Evolutionary conservation across 2,113 vertebrate species (phyloP).

Genomic region (Clarias macrocephalus): DNA sequence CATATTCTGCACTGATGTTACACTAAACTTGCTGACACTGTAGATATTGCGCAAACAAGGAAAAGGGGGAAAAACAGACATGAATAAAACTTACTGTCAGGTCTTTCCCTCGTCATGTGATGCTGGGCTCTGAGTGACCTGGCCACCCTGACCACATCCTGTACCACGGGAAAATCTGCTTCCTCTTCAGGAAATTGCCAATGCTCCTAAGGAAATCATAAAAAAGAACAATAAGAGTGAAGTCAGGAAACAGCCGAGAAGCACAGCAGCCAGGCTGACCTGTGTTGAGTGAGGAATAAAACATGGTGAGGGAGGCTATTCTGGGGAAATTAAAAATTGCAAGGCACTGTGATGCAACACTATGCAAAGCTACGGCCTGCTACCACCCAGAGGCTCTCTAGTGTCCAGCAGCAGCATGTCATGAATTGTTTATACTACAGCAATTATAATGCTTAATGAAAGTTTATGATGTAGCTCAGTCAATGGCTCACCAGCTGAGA

Average conservation of each 20-base stretch:
- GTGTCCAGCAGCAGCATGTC: background rate
- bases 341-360: background rate
- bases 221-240: background rate
- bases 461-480: background rate
- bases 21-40: background rate
- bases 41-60: background rate
- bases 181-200: slow-evolving; percentile 80
- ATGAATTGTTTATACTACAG: background rate
- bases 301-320: background rate
- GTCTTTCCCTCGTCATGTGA: slow-evolving; percentile 78
- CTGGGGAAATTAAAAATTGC: background rate
- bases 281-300: background rate
- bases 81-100: slow-evolving; percentile 71
- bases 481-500: slow-evolving; percentile 72
- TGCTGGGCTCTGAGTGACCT: slow-evolving; percentile 75
- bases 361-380: background rate
- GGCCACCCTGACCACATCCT: slow-evolving; percentile 74
- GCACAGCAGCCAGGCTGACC: background rate
- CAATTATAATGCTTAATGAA: background rate
- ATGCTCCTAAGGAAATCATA: slow-evolving; percentile 68
- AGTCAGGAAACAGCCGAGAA: background rate
- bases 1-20: too few relatives aligned
- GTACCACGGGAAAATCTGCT: slow-evolving; percentile 70
- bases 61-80: background rate
- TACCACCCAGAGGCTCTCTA: background rate